Percentiles rank a stretch among this genome's conserved stretches.
Evolutionary conservation across 2,113 vertebrate species (phyloP).

Genomic region (Macrotus californicus): DNA sequence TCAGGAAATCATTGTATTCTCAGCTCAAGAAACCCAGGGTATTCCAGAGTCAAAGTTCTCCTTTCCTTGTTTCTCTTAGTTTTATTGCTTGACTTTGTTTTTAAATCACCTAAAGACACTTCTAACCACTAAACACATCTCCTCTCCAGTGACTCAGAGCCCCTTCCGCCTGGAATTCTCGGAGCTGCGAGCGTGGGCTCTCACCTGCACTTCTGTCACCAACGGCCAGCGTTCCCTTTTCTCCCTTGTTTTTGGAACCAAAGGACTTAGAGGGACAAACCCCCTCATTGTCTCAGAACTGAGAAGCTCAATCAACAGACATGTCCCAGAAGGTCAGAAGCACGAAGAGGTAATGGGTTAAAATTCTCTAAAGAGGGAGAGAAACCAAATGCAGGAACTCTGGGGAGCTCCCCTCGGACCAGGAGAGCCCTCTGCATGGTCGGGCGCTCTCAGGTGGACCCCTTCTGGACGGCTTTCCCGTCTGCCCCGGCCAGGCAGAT

Average conservation of each 20-base stretch:
- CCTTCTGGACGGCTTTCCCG: accelerated
- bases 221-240: not conserved
- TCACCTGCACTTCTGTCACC: not conserved
- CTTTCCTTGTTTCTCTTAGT: slow-evolving; percentile 33
- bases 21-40: slow-evolving; percentile 47
- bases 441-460: accelerated
- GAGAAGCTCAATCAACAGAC: not conserved
- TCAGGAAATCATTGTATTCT: slow-evolving; percentile 60
- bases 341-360: not conserved
- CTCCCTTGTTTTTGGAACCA: not conserved
- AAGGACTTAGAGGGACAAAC: not conserved
- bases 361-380: not conserved
- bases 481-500: accelerated
- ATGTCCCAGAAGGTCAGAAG: not conserved
- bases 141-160: not conserved
- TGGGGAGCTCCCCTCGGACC: not conserved
- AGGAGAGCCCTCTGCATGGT: not conserved
- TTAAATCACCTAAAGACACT: slow-evolving; percentile 33
- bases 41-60: slow-evolving; percentile 25
- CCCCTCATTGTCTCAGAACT: not conserved
- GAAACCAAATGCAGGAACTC: not conserved
- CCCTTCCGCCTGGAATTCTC: not conserved
- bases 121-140: not conserved
- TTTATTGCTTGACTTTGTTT: slow-evolving; percentile 36
- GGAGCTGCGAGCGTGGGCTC: not conserved